Evolutionary conservation across 2,797 vertebrate genomes (phyloP).

Genomic region (Tenualosa thibaudeaui): DNA sequence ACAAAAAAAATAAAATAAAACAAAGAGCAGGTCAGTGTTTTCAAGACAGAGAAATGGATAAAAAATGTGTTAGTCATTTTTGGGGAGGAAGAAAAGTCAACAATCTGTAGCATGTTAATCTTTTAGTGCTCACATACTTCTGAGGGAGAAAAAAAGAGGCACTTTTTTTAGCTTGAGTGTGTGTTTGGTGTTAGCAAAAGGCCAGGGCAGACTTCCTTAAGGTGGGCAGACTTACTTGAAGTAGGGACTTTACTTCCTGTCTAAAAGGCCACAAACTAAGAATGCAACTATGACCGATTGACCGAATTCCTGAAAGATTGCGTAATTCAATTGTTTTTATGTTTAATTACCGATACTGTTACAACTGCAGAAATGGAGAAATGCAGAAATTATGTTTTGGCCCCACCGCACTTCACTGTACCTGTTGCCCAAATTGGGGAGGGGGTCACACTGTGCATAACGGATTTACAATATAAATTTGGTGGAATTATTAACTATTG

Average conservation of each 20-base stretch:
- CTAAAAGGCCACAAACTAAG: background rate
- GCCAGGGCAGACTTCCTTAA: background rate
- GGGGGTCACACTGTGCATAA: too few relatives aligned
- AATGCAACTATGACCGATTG: too few relatives aligned
- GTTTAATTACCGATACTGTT: too few relatives aligned
- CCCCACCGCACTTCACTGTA: too few relatives aligned
- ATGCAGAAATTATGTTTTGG: too few relatives aligned
- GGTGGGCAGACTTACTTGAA: background rate
- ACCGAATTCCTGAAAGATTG: too few relatives aligned
- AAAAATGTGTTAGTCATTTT: constrained; percentile 1
- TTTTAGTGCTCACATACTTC: background rate
- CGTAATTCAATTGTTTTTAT: too few relatives aligned
- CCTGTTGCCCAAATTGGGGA: too few relatives aligned
- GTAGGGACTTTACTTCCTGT: background rate
- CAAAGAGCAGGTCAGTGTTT: background rate
- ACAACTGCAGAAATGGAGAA: too few relatives aligned
- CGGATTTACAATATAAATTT: too few relatives aligned
- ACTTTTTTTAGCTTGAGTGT: background rate
- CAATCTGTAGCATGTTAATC: background rate
- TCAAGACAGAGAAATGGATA: background rate
- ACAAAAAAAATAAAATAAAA: background rate
- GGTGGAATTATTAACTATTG: too few relatives aligned
- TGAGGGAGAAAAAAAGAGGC: background rate
- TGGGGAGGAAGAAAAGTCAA: background rate
- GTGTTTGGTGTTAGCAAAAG: background rate